Conservation (phyloP, 2,888 invertebrate species). For the Nephrocerus scutellatus region DNA sequence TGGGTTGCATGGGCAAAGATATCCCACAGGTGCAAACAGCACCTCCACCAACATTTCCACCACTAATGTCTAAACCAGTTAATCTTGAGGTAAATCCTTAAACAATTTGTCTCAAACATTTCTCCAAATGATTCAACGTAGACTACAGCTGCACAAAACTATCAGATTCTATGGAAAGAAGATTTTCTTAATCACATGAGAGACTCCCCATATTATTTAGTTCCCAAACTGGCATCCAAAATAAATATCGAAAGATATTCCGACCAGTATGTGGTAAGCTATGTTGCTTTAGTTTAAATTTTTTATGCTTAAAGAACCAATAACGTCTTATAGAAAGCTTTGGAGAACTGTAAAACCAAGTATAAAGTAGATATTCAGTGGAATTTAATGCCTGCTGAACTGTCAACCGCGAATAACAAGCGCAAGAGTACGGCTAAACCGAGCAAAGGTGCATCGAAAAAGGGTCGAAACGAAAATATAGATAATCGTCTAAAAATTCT, state of each 20-base stretch:
- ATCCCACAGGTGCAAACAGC: slow-evolving; percentile 50
- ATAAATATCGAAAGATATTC: slow-evolving; percentile 26
- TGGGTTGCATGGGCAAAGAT: slow-evolving; percentile 49
- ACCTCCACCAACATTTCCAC: slow-evolving; percentile 57
- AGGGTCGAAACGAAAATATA: slow-evolving; percentile 30
- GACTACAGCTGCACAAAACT: slow-evolving; percentile 57
- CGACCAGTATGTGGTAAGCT: slow-evolving; percentile 30
- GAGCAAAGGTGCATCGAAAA: slow-evolving; percentile 25
- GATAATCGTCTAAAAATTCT: slow-evolving; percentile 55
- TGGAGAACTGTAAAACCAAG: slow-evolving; percentile 35
- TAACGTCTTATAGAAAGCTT: slow-evolving; percentile 30
- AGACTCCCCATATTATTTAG: slow-evolving; percentile 54
- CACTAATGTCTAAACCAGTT: slow-evolving; percentile 54
- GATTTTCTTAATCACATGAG: slow-evolving; percentile 65
- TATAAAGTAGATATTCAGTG: slow-evolving; percentile 47
- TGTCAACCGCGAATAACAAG: slow-evolving; percentile 40
- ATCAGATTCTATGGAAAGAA: slow-evolving; percentile 64
- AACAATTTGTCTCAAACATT: not conserved
- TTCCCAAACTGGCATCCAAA: no score
- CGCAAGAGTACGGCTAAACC: slow-evolving; percentile 25
- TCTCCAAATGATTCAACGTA: slow-evolving; percentile 13
- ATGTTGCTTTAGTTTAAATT: not conserved
- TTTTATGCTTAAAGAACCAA: not conserved
- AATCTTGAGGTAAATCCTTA: slow-evolving; percentile 41
- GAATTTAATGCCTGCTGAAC: slow-evolving; percentile 58